Conservation (phyloP, 2,888 invertebrate species). For the Lepidochrysops patricia region DNA sequence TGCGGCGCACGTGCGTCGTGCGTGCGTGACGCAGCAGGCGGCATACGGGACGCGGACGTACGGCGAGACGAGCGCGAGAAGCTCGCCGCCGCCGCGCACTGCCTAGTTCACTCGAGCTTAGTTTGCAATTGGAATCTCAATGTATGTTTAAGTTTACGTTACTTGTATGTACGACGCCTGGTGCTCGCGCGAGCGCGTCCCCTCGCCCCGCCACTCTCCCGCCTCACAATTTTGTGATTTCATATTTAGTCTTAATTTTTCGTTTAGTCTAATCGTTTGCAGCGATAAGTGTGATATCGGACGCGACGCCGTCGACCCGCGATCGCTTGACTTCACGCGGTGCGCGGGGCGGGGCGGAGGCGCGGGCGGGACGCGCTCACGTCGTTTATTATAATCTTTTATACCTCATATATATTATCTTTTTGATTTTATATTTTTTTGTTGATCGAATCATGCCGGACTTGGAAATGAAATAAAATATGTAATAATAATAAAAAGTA, state of each 20-base stretch:
- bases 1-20: no score
- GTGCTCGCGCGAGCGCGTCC: background rate
- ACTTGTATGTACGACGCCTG: background rate
- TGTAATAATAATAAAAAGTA: background rate
- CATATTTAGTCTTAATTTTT: background rate
- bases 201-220: background rate
- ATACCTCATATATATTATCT: slow-evolving; percentile 16
- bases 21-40: no score
- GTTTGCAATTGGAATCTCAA: slow-evolving; percentile 5
- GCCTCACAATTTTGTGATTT: background rate
- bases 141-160: slow-evolving; percentile 7
- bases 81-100: background rate
- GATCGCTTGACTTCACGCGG: background rate
- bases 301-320: background rate
- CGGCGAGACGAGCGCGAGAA: background rate
- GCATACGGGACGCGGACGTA: no score
- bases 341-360: background rate
- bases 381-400: slow-evolving; percentile 8
- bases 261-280: background rate
- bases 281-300: background rate
- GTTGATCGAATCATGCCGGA: slow-evolving; percentile 18
- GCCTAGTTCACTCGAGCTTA: slow-evolving; percentile 4
- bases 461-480: slow-evolving; percentile 14
- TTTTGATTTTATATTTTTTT: slow-evolving; percentile 21
- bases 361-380: background rate